Conservation (phyloP, 2,888 invertebrate genomes). For the Amphipoea lucens region DNA sequence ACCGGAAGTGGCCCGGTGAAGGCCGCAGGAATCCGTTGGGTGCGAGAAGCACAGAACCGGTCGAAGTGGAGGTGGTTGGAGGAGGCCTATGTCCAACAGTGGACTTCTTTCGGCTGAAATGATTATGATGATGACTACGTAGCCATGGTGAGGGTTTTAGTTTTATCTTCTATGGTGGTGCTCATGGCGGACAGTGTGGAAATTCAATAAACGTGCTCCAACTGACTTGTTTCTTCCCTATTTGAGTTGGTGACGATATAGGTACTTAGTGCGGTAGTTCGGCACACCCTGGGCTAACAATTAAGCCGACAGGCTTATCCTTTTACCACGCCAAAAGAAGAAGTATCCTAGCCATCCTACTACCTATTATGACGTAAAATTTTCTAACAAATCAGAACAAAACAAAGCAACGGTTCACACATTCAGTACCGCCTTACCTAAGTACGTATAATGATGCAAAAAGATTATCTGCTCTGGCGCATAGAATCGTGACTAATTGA, state of each 20-base stretch:
- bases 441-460: constrained; percentile 30
- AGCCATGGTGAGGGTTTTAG: neutral
- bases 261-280: neutral
- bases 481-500: constrained; percentile 69
- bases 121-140: neutral
- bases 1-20: neutral
- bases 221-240: neutral
- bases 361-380: neutral
- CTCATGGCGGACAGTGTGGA: too few relatives aligned
- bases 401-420: constrained; percentile 53
- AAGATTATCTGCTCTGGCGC: constrained; percentile 54
- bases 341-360: neutral
- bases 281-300: neutral
- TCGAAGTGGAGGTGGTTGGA: neutral
- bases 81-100: neutral
- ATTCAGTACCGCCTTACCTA: constrained; percentile 10
- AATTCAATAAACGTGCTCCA: neutral
- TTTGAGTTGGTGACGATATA: neutral
- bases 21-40: too few relatives aligned
- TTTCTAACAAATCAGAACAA: constrained; percentile 14
- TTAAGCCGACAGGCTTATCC: neutral
- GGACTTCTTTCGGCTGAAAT: neutral
- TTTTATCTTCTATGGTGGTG: neutral
- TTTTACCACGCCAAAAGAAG: neutral
- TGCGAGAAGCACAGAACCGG: neutral